Percentiles rank a stretch among this genome's conserved stretches.
phyloP scores from a whole-genome alignment of 2,888 invertebrate species.

The Chaetogeoica ovagalla region DNA sequence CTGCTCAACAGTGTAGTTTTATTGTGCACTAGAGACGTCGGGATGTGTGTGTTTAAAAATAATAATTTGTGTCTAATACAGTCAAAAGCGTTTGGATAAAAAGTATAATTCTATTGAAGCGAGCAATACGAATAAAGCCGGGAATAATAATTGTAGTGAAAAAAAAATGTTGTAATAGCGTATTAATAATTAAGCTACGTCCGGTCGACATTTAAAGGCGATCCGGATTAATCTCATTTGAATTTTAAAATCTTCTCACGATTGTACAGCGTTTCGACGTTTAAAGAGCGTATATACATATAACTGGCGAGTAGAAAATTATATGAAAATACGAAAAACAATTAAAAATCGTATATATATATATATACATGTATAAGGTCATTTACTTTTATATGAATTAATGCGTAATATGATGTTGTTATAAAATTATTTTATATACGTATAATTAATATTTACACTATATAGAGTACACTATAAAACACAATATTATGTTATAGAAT shows the following conservation, averaged over 20 bases:
- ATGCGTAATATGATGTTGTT: background rate
- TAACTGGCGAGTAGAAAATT: background rate
- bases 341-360: background rate
- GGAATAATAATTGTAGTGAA: slow-evolving; percentile 17
- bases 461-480: too few relatives aligned
- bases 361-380: too few relatives aligned
- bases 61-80: too few relatives aligned
- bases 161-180: background rate
- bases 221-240: slow-evolving; percentile 32
- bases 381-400: slow-evolving; percentile 39
- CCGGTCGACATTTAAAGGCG: slow-evolving; percentile 24
- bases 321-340: slow-evolving; percentile 22
- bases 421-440: background rate
- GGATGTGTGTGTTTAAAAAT: too few relatives aligned
- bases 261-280: slow-evolving; percentile 9
- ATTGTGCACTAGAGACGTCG: too few relatives aligned
- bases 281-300: background rate
- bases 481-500: too few relatives aligned
- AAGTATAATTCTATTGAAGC: slow-evolving; percentile 4
- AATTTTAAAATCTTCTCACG: slow-evolving; percentile 39
- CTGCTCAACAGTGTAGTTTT: too few relatives aligned
- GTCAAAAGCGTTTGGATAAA: background rate
- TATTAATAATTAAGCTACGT: slow-evolving; percentile 27
- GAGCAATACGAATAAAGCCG: background rate
- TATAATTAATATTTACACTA: background rate